These are phyloP conservation scores for Centruroides sculpturatus DNA, from an alignment of 1,140 invertebrate species.

Conservation along the genomic window DNA sequence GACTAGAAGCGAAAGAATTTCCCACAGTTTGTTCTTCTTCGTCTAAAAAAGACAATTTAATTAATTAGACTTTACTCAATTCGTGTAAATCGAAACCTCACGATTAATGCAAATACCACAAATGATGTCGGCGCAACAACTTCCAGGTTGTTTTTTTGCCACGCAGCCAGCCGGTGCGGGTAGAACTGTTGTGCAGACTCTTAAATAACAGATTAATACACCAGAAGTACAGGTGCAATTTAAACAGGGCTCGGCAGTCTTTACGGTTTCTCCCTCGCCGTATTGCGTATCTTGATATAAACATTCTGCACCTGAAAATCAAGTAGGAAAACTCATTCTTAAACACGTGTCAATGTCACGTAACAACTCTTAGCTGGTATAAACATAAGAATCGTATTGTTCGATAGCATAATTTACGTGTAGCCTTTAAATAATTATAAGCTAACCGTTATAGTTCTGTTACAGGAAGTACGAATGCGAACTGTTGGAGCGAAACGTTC, in stretches of 20 bases:
- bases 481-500: too few relatives aligned
- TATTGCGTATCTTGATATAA: constrained; percentile 23
- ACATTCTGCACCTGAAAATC: constrained; percentile 18
- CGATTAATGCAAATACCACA: constrained; percentile 30
- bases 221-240: constrained; percentile 54
- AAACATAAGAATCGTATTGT: too few relatives aligned
- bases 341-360: too few relatives aligned
- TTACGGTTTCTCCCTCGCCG: constrained; percentile 30
- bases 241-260: constrained; percentile 58
- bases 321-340: too few relatives aligned
- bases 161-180: constrained; percentile 50
- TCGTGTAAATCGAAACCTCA: background rate
- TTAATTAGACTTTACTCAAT: background rate
- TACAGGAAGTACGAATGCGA: too few relatives aligned
- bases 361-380: too few relatives aligned
- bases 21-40: too few relatives aligned
- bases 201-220: constrained; percentile 55
- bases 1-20: too few relatives aligned
- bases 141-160: constrained; percentile 42
- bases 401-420: too few relatives aligned
- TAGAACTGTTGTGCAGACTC: constrained; percentile 52
- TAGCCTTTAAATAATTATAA: too few relatives aligned
- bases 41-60: background rate
- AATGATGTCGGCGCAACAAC: constrained; percentile 57
- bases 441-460: too few relatives aligned